Base-by-base conservation (phyloP, 2,113 vertebrate genomes). In the Thunnus thynnus region DNA sequence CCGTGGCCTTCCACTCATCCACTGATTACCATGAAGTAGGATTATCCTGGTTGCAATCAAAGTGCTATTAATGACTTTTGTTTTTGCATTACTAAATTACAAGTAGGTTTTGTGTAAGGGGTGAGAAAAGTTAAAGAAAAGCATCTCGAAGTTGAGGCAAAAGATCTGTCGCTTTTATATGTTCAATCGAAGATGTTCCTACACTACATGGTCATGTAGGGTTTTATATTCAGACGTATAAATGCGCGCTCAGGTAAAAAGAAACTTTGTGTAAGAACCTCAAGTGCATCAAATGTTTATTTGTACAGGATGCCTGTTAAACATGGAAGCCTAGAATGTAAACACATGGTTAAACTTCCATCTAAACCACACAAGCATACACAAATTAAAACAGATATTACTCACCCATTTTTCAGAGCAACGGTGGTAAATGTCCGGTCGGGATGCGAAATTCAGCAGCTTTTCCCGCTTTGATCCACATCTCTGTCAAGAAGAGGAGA, bases 401-500 rank as follows among this genome's bases (percentile, higher is more conserved):
- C 94, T 93, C 90, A 95, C 93, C 85, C 3, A 50, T 72, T 80
- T 80, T 60, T 61, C 7, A 60, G 32, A 52, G 58, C 46, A 7
- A 78, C 79, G 74, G 55, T 47, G 76, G 66, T 57, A 72, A 88
- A 85, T 52, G 68, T 89, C 58, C 3, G 55, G 75, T 22, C 16
- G 2, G 52, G 76, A 73, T 55, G 71, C 4, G 54, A 67, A 57
- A 67, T 61, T 83, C 18, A 3, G 58, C 74, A 72, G 58, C 50
- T 83, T 80, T 73, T 51, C 79, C 66, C 4, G 13, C 73, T 76
- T 62, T 44, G 57, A 83, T 83, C 75, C 80, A 61, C 75, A 80
- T 86, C 80, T 87, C 85, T 90, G 83, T 77, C 76, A 64, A 75
- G 71, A 77, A 89, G 83, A 89, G 83, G 78, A 89, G 78, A 89